Evolutionary conservation across 1,140 invertebrate genomes (phyloP), one percentile per base, ranked within the genome.

Genomic region (Caenorhabditis briggsae): DNA sequence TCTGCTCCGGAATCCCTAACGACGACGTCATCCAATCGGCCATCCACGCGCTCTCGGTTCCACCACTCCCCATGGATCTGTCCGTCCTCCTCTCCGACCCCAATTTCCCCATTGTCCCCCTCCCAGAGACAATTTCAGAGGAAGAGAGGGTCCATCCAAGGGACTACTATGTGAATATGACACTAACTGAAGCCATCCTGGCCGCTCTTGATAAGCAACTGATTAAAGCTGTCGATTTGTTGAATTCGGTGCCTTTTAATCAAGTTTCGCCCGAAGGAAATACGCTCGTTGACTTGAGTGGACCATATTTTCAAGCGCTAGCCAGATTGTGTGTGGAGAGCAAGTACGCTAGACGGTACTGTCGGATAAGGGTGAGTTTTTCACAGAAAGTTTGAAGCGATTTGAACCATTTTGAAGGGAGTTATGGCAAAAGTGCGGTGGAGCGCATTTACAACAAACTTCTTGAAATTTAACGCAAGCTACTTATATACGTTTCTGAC

Each of bases 281-380:
- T 5, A 70, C 64, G 16, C 16, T 70, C 3, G 18, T 14, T 1
- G 64, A 70, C 18, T 41, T 70, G 16, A 11, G 7, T 78, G 43
- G 70, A 25, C 70, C 70, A n/a, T 78, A 78, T 25, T 78, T 78
- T n/a, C 70, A 78, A 53, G 70, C 46, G 14, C 14, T 78, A 6
- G 70, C 70, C 2, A 78, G 70, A 11, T 7, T 78, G 5, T 78
- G 70, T 78, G 46, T 41, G 5, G 70, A 50, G 43, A 78, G 46
- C 53, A 78, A 78, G 50, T n/a, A 78, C 14, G 70, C n/a, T 9
- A 48, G 70, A 20, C 43, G 70, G 16, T 78, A 78, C 23, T 78
- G 70, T 12, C n/a, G 70, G 16, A 48, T 78, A 53, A 12, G 70
- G 70, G 70, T 78, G 11, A 48, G 70, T 58, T 20, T 20, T 46